Evolutionary conservation across 2,797 vertebrate genomes (phyloP).

Genomic region (Alfaro cultratus): DNA sequence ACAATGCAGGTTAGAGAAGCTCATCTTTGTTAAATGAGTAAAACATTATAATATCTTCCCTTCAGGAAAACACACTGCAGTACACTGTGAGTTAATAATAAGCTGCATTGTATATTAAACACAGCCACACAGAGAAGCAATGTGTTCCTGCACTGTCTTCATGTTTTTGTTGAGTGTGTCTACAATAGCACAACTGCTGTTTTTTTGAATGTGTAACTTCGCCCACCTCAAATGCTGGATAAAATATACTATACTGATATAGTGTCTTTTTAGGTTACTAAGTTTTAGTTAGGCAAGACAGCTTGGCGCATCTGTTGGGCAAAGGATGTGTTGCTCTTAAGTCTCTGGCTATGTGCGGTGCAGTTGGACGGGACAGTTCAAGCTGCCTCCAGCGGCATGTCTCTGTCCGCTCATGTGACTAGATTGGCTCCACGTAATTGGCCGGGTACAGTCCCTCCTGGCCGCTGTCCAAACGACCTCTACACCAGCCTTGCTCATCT

Average conservation of each 20-base stretch:
- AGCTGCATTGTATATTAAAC: slow-evolving; percentile 74
- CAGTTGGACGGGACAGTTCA: slow-evolving; percentile 91
- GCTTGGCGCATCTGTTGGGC: slow-evolving; percentile 81
- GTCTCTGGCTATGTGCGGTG: slow-evolving; percentile 86
- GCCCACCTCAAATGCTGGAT: slow-evolving; percentile 75
- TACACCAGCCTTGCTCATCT: slow-evolving; percentile 98
- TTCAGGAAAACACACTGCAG: slow-evolving; percentile 64
- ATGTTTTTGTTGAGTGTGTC: slow-evolving; percentile 70
- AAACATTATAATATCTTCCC: slow-evolving; percentile 74
- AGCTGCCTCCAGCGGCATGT: slow-evolving; percentile 87
- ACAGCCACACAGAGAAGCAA: slow-evolving; percentile 78
- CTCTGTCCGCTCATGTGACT: slow-evolving; percentile 73
- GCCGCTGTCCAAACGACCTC: slow-evolving; percentile 94
- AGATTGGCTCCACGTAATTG: slow-evolving; percentile 97
- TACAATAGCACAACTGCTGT: slow-evolving; percentile 77
- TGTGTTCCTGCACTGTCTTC: slow-evolving; percentile 79
- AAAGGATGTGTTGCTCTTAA: slow-evolving; percentile 81
- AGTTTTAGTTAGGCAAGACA: slow-evolving; percentile 83
- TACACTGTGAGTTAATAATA: slow-evolving; percentile 68
- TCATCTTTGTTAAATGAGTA: slow-evolving; percentile 67
- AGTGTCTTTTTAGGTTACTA: slow-evolving; percentile 83
- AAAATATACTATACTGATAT: slow-evolving; percentile 81
- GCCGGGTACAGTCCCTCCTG: slow-evolving; percentile 95
- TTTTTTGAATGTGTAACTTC: slow-evolving; percentile 65
- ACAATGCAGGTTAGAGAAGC: slow-evolving; percentile 79